A percentile compares a stretch with the other conserved stretches of the same genome.
Evolutionary conservation across 2,888 invertebrate species (phyloP).

Genomic region (Nephrotoma appendiculata): DNA sequence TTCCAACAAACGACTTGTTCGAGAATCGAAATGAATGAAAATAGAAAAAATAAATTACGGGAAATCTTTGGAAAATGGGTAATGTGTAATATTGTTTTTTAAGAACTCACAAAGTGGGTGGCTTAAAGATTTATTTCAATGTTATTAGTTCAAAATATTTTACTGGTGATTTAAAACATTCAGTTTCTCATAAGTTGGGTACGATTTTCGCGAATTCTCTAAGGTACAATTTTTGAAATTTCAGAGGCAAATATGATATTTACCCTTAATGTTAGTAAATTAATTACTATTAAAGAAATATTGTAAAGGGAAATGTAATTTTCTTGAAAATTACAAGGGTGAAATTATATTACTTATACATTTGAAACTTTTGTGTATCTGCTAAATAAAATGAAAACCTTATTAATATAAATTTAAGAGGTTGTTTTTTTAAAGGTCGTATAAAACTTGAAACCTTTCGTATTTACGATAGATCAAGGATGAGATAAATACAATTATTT

Average conservation of each 20-base stretch:
- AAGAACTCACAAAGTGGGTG: conserved; percentile 1
- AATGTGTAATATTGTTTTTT: not conserved
- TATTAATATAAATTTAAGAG: not conserved
- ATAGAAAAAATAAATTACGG: not conserved
- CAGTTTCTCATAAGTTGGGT: not conserved
- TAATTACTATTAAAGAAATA: not conserved
- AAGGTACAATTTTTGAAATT: not conserved
- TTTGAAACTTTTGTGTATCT: not conserved
- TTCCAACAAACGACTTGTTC: not conserved
- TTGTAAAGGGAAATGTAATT: not conserved
- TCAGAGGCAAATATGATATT: not conserved
- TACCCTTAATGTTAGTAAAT: not conserved
- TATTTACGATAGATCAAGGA: not conserved
- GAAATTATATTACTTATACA: not conserved
- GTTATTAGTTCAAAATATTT: not conserved
- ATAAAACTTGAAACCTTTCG: not conserved
- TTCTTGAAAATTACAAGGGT: not conserved
- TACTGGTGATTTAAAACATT: not conserved
- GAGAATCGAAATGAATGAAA: not conserved
- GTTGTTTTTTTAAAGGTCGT: not conserved
- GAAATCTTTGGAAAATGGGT: not conserved
- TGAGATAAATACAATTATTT: not conserved
- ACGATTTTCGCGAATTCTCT: not conserved
- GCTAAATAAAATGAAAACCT: not conserved
- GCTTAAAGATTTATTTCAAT: not conserved